phyloP scores from a whole-genome alignment of 2,113 vertebrate species.

The Mastomys natalensis region DNA sequence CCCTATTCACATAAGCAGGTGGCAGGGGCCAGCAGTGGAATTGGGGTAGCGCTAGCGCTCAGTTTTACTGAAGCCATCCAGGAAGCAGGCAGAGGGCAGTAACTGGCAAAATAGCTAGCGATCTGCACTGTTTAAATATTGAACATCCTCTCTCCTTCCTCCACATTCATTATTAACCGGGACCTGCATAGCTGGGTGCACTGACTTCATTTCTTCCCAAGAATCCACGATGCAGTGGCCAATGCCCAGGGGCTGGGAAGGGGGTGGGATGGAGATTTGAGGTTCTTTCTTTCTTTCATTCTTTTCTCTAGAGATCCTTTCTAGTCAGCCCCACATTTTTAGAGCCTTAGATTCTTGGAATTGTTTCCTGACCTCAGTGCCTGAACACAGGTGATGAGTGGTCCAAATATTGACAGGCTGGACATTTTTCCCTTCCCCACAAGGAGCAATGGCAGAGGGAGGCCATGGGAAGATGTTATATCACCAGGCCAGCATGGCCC shows the following conservation, averaged over 20 bases:
- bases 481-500: rapidly evolving
- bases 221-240: slow-evolving; percentile 44
- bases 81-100: slow-evolving; percentile 50
- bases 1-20: background rate
- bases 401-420: slow-evolving; percentile 65
- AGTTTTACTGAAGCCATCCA: slow-evolving; percentile 11
- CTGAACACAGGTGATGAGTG: slow-evolving; percentile 55
- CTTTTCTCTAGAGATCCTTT: slow-evolving; percentile 65
- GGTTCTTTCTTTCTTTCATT: slow-evolving; percentile 55
- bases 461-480: background rate
- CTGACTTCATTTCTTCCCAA: slow-evolving; percentile 68
- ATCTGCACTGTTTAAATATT: slow-evolving; percentile 78
- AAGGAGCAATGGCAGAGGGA: background rate
- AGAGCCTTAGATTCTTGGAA: slow-evolving; percentile 74
- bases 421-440: slow-evolving; percentile 48
- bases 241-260: background rate
- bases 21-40: background rate
- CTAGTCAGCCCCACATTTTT: slow-evolving; percentile 41
- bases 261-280: slow-evolving; percentile 31
- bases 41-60: background rate
- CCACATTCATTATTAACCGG: slow-evolving; percentile 76
- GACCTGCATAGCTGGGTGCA: background rate
- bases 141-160: slow-evolving; percentile 78
- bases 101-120: slow-evolving; percentile 46
- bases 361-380: slow-evolving; percentile 61